Evolutionary conservation across 2,888 invertebrate genomes (phyloP).

Genomic region (Terebella lapidaria): DNA sequence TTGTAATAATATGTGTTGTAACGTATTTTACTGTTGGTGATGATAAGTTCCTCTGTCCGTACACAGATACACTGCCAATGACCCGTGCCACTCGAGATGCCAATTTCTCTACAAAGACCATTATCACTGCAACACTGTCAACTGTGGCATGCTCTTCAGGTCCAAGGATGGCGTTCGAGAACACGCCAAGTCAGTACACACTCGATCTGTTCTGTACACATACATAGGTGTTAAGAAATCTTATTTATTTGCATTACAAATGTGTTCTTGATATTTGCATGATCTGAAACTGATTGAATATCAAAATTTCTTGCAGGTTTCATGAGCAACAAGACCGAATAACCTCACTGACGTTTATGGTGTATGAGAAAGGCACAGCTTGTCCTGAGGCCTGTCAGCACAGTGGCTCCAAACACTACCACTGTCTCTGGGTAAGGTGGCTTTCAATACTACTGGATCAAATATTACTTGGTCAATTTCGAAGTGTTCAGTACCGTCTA

Average conservation of each 20-base stretch:
- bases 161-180: constrained; percentile 69
- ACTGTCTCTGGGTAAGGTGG: constrained; percentile 3
- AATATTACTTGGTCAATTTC: neutral
- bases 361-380: constrained; percentile 60
- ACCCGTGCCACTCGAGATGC: constrained; percentile 57
- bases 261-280: too few species aligned
- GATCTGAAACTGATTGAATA: too few species aligned
- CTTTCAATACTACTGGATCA: too few species aligned
- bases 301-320: constrained; percentile 58
- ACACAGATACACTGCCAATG: constrained; percentile 55
- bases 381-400: constrained; percentile 54
- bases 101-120: constrained; percentile 72
- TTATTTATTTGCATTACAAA: too few species aligned
- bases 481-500: too few species aligned
- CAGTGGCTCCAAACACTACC: constrained; percentile 64
- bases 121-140: constrained; percentile 76
- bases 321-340: constrained; percentile 85
- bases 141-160: constrained; percentile 49
- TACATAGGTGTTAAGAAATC: too few species aligned
- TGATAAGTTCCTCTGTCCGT: too few species aligned
- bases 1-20: too few species aligned
- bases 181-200: constrained; percentile 64
- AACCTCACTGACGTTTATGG: constrained; percentile 70
- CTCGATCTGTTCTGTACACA: too few species aligned
- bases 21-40: too few species aligned